A percentile compares a stretch with the other conserved stretches of the same genome.
These are phyloP conservation scores for Mesopsocus fuscifrons DNA, from an alignment of 2,888 invertebrate species.

Conservation along the genomic window DNA sequence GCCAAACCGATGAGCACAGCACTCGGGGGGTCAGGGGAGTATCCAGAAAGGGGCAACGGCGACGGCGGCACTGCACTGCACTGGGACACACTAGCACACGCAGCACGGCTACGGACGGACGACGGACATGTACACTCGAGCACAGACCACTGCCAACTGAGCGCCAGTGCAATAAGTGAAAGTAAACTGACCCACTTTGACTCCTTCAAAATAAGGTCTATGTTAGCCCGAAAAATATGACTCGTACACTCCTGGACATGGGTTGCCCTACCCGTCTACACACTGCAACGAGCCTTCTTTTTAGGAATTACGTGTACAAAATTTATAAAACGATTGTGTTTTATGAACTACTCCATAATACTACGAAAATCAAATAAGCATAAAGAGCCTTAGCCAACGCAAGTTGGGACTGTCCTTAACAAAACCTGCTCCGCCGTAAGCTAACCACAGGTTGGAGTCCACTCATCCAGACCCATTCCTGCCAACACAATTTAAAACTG, in stretches of 20 bases:
- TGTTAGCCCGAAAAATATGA: slow-evolving; percentile 38
- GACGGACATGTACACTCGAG: not conserved
- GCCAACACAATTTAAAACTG: not conserved
- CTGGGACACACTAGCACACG: too few relatives aligned
- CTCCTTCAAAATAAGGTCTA: slow-evolving; percentile 79
- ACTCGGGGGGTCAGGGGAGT: not conserved
- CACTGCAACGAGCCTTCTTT: not conserved
- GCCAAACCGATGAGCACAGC: not conserved
- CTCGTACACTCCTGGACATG: slow-evolving; percentile 3
- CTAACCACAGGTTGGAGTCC: not conserved
- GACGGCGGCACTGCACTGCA: too few relatives aligned
- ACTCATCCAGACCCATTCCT: not conserved
- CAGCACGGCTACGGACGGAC: too few relatives aligned
- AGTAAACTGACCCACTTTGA: slow-evolving; percentile 83
- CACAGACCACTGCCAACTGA: not conserved
- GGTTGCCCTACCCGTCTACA: not conserved
- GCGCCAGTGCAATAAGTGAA: slow-evolving; percentile 64
- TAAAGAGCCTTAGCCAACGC: slow-evolving; percentile 10
- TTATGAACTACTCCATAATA: slow-evolving; percentile 9
- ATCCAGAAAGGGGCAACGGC: not conserved
- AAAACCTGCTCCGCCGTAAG: not conserved
- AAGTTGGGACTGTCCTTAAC: not conserved
- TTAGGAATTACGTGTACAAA: slow-evolving; percentile 5
- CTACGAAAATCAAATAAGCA: slow-evolving; percentile 10
- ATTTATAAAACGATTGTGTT: slow-evolving; percentile 9